These are phyloP conservation scores for Sebastes taczanowskii DNA, from an alignment of 2,797 vertebrate genomes.

Conservation along the genomic window DNA sequence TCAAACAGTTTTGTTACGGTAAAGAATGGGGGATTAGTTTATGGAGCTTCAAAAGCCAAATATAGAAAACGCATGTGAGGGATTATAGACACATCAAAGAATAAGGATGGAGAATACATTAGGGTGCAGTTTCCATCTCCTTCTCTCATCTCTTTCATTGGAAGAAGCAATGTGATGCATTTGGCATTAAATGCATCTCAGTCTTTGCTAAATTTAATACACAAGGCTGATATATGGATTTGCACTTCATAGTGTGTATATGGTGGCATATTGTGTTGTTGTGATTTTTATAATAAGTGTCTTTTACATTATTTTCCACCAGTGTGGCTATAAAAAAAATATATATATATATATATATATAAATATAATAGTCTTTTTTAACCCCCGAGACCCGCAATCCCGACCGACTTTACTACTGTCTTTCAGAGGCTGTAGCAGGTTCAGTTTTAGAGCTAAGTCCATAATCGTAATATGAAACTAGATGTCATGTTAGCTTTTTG, in stretches of 20 bases:
- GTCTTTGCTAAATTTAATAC: background rate
- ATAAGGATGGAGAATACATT: slow-evolving; percentile 61
- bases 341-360: too few relatives aligned
- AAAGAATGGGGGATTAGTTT: slow-evolving; percentile 70
- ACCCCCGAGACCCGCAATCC: too few relatives aligned
- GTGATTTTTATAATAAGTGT: background rate
- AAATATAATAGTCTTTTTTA: background rate
- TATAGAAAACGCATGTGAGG: slow-evolving; percentile 70
- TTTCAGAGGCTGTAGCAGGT: too few relatives aligned
- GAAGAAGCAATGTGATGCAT: background rate
- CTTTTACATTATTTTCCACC: background rate
- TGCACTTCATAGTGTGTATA: background rate
- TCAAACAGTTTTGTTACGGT: slow-evolving; percentile 67
- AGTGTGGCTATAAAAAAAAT: background rate
- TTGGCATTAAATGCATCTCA: background rate
- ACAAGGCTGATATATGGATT: background rate
- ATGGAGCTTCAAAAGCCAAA: slow-evolving; percentile 73
- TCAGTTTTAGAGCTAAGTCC: too few relatives aligned
- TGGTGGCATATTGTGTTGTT: too few relatives aligned
- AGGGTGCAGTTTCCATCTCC: slow-evolving; percentile 15
- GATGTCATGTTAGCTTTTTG: too few relatives aligned
- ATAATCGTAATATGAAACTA: too few relatives aligned
- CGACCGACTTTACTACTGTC: too few relatives aligned
- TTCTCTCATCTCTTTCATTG: background rate
- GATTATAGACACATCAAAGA: slow-evolving; percentile 80